These are phyloP conservation scores for Microctonus brassicae DNA, from an alignment of 2,888 invertebrate genomes.

Conservation along the genomic window DNA sequence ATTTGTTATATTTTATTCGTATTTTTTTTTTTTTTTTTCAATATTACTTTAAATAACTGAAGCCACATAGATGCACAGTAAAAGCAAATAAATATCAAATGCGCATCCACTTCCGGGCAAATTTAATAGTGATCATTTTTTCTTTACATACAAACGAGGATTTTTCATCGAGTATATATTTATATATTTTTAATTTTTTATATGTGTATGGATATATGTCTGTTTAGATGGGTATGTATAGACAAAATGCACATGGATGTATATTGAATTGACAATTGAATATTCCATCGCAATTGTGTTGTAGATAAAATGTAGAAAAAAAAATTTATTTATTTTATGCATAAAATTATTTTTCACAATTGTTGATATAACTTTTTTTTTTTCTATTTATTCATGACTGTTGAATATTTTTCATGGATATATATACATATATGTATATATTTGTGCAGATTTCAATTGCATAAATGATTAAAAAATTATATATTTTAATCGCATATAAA, in stretches of 20 bases:
- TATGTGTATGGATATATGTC: neutral
- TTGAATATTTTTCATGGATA: too few relatives aligned
- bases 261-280: conserved; percentile 19
- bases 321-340: too few relatives aligned
- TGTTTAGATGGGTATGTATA: conserved; percentile 12
- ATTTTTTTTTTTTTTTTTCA: neutral
- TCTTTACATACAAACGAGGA: neutral
- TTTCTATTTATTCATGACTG: too few relatives aligned
- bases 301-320: neutral
- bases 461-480: too few relatives aligned
- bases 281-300: neutral
- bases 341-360: too few relatives aligned
- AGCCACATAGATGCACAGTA: neutral
- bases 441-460: too few relatives aligned
- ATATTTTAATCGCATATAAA: too few relatives aligned
- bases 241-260: conserved; percentile 18
- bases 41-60: neutral
- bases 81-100: neutral
- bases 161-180: neutral
- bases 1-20: too few relatives aligned
- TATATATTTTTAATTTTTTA: neutral
- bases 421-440: too few relatives aligned
- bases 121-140: neutral
- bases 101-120: neutral
- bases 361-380: too few relatives aligned